phyloP scores from a whole-genome alignment of 2,797 vertebrate genomes.

The Podarcis siculus region DNA sequence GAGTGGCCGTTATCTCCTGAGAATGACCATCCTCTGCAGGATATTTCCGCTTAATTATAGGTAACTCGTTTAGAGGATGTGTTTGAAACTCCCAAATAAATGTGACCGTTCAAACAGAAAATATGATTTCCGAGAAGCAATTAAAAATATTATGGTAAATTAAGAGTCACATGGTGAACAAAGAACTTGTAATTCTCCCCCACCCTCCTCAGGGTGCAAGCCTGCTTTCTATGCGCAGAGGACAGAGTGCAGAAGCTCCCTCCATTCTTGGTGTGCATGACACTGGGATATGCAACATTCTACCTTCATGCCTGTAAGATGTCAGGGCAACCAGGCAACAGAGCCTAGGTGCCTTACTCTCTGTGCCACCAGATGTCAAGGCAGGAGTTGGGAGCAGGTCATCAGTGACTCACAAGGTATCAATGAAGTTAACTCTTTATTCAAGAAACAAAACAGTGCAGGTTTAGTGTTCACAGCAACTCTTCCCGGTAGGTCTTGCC shows the following conservation, averaged over 20 bases:
- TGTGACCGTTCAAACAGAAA: constrained; percentile 11
- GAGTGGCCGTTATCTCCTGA: rapidly evolving
- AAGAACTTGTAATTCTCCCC: background rate
- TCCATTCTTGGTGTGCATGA: background rate
- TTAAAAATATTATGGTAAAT: constrained; percentile 8
- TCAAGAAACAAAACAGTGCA: no score
- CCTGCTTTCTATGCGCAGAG: no score
- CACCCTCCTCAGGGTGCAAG: background rate
- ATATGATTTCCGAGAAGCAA: constrained; percentile 6
- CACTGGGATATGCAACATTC: background rate
- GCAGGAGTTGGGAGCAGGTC: no score
- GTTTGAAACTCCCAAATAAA: constrained; percentile 5
- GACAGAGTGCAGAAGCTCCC: background rate
- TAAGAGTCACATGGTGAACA: background rate
- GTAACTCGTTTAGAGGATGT: background rate
- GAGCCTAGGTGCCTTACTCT: background rate
- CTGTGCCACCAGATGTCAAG: no score
- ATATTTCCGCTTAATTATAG: background rate
- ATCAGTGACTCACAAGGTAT: no score
- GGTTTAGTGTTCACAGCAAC: no score
- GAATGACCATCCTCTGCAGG: background rate
- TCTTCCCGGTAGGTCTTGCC: no score
- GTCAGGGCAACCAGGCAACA: background rate
- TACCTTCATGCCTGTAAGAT: background rate
- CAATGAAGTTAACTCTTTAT: no score